A percentile compares a stretch with the other conserved stretches of the same genome.
Conservation (phyloP, 2,888 invertebrate species). For the Eueremaeus valkanovi region DNA sequence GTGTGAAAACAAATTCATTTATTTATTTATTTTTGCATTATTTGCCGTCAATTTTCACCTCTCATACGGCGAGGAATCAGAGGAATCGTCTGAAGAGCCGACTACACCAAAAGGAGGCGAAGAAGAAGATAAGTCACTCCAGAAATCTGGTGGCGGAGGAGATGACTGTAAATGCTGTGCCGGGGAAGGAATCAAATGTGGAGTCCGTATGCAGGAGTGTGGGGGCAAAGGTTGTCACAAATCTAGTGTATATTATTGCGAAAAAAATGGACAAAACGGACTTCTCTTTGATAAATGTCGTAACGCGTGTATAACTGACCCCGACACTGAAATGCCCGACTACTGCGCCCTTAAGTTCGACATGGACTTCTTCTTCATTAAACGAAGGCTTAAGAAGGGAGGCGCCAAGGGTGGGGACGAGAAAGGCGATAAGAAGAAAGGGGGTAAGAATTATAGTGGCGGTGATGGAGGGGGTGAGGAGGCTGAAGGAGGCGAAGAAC, state of each 20-base stretch:
- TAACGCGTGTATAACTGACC: not conserved
- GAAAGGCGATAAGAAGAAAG: not conserved
- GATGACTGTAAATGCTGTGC: constrained; percentile 7
- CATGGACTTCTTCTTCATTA: not conserved
- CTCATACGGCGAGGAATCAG: not conserved
- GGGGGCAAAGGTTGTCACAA: not conserved
- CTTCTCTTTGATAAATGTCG: not conserved
- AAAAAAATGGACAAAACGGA: not conserved
- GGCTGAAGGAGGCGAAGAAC: not conserved
- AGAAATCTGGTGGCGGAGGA: not conserved
- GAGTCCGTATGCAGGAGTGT: not conserved
- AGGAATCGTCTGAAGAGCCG: not conserved
- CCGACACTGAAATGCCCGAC: not conserved
- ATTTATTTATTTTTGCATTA: not conserved
- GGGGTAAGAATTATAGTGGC: not conserved
- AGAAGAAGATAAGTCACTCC: too few species aligned
- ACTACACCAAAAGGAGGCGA: not conserved
- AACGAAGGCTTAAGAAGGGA: not conserved
- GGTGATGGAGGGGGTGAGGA: too few species aligned
- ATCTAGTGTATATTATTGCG: not conserved
- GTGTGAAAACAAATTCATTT: not conserved
- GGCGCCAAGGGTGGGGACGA: too few species aligned
- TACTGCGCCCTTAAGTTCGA: not conserved
- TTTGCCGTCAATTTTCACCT: not conserved
- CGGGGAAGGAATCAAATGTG: constrained; percentile 4